Conservation (phyloP, 2,113 vertebrate genomes). For the Protobothrops mucrosquamatus region DNA sequence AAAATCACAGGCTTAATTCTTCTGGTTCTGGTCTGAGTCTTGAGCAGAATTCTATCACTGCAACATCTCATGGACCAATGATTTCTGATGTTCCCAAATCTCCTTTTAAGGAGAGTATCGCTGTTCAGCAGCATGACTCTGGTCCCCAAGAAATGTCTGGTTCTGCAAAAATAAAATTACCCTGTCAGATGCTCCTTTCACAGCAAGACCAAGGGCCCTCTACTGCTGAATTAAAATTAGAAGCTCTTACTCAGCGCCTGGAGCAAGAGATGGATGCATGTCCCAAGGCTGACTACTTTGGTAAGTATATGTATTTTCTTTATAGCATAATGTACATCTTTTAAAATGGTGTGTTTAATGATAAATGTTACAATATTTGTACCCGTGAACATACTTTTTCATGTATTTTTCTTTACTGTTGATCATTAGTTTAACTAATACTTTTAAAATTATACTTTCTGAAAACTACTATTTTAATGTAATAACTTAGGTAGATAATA, state of each 20-base stretch:
- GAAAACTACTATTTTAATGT: neutral
- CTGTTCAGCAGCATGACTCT: neutral
- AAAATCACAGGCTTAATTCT: constrained; percentile 45
- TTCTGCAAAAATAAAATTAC: constrained; percentile 69
- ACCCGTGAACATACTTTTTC: neutral
- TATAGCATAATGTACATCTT: fast-evolving
- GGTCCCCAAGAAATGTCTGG: constrained; percentile 56
- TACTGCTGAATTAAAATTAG: constrained; percentile 84
- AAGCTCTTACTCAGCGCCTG: constrained; percentile 88
- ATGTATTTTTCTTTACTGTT: neutral
- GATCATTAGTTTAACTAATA: neutral
- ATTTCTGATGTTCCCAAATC: constrained; percentile 40
- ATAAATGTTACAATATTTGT: fast-evolving
- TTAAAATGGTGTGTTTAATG: neutral
- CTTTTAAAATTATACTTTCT: neutral
- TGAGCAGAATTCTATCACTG: constrained; percentile 23
- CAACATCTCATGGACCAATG: neutral
- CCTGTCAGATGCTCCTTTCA: constrained; percentile 73
- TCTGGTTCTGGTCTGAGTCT: constrained; percentile 18
- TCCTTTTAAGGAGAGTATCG: constrained; percentile 41
- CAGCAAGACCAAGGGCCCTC: constrained; percentile 77
- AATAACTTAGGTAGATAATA: constrained; percentile 3
- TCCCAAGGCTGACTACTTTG: constrained; percentile 90
- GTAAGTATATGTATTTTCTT: constrained; percentile 71
- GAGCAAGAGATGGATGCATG: constrained; percentile 92